A percentile compares a stretch with the other conserved stretches of the same genome.
Conservation (phyloP, 2,888 invertebrate genomes). For the Sabatieria punctata region DNA sequence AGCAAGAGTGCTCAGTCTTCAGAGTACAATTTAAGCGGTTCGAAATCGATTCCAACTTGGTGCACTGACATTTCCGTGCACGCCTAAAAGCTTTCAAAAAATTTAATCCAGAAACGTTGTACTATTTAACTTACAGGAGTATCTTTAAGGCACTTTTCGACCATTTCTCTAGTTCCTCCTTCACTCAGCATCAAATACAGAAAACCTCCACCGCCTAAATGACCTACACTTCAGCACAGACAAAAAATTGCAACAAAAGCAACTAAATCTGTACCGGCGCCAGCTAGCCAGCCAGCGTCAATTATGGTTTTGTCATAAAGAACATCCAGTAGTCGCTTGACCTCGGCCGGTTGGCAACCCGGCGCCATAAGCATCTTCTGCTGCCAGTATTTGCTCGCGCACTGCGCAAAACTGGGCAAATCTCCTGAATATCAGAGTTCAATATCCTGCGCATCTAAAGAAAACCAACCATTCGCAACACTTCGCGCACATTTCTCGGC, state of each 20-base stretch:
- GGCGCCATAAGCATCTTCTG: constrained; percentile 36
- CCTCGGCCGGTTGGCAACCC: constrained; percentile 33
- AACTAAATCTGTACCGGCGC: constrained; percentile 17
- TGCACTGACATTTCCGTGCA: constrained; percentile 13
- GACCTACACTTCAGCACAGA: neutral
- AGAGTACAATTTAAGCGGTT: too few relatives aligned
- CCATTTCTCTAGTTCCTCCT: neutral
- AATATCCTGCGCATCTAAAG: too few relatives aligned
- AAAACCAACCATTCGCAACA: constrained; percentile 25
- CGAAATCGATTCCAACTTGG: neutral
- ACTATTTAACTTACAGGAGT: neutral
- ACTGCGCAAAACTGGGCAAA: constrained; percentile 27
- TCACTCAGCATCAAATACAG: neutral
- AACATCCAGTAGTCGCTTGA: constrained; percentile 16
- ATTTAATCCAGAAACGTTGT: constrained; percentile 4
- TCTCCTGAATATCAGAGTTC: too few relatives aligned
- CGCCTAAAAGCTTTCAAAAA: constrained; percentile 7
- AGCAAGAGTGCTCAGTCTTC: too few relatives aligned
- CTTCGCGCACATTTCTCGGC: constrained; percentile 30
- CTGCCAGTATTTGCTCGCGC: constrained; percentile 33
- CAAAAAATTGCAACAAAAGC: neutral
- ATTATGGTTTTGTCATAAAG: constrained; percentile 11
- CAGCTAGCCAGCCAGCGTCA: constrained; percentile 12
- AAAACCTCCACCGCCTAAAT: constrained; percentile 1
- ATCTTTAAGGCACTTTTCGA: neutral